Percentiles rank a stretch among this genome's conserved stretches.
These are phyloP conservation scores for Lycophotia porphyrea DNA, from an alignment of 2,888 invertebrate species.

Conservation along the genomic window DNA sequence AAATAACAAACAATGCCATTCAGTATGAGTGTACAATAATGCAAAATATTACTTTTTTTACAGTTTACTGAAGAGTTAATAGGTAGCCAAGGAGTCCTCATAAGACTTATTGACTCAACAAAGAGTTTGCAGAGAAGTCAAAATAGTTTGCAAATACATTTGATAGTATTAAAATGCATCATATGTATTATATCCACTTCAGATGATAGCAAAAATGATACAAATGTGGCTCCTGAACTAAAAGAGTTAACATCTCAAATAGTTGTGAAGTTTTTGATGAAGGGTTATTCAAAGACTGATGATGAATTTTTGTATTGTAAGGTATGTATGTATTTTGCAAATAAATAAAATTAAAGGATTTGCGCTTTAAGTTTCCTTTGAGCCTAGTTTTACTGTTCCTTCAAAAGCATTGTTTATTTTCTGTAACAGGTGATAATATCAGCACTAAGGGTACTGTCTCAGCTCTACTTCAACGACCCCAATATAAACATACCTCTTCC, in stretches of 20 bases:
- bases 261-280: slow-evolving; percentile 82
- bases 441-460: slow-evolving; percentile 83
- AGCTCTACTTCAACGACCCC: slow-evolving; percentile 83
- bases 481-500: slow-evolving; percentile 79
- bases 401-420: neutral
- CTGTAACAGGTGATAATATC: slow-evolving; percentile 86
- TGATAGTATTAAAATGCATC: slow-evolving; percentile 82
- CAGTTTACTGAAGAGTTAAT: slow-evolving; percentile 83
- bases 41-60: slow-evolving; percentile 46
- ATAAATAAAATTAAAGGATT: neutral
- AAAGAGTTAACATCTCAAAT: slow-evolving; percentile 81
- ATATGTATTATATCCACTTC: slow-evolving; percentile 71
- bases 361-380: neutral
- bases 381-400: neutral
- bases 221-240: slow-evolving; percentile 70
- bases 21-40: neutral
- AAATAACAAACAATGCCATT: neutral
- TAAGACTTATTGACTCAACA: slow-evolving; percentile 76
- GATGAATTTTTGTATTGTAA: slow-evolving; percentile 88
- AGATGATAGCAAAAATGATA: slow-evolving; percentile 75
- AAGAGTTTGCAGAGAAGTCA: slow-evolving; percentile 69
- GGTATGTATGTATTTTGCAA: slow-evolving; percentile 75
- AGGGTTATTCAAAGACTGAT: slow-evolving; percentile 75
- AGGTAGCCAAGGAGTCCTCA: slow-evolving; percentile 79
- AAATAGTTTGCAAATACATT: slow-evolving; percentile 77